Conservation (phyloP, 2,888 invertebrate species). For the Ophion ellenae region DNA sequence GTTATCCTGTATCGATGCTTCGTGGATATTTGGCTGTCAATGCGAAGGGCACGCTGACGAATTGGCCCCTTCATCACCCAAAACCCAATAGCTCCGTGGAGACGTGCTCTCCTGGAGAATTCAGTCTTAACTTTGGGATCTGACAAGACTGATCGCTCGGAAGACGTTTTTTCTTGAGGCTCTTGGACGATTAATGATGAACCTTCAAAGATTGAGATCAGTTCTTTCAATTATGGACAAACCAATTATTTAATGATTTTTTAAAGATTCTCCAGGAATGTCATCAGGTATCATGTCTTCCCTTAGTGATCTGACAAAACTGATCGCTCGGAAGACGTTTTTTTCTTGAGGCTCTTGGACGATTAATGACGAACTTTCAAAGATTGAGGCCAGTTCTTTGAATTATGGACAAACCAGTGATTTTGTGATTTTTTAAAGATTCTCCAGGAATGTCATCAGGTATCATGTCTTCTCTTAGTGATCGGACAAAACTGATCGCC, state of each 20-base stretch:
- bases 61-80: slow-evolving; percentile 48
- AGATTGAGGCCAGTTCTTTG: too few relatives aligned
- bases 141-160: not conserved
- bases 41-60: slow-evolving; percentile 36
- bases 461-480: not conserved
- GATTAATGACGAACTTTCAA: too few relatives aligned
- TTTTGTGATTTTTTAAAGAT: too few relatives aligned
- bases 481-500: not conserved
- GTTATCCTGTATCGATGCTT: slow-evolving; percentile 1
- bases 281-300: not conserved
- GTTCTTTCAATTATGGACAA: too few relatives aligned
- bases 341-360: too few relatives aligned
- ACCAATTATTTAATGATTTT: too few relatives aligned
- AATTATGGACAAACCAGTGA: too few relatives aligned
- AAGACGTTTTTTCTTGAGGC: not conserved
- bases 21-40: slow-evolving; percentile 40
- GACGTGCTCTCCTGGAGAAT: not conserved
- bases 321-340: not conserved
- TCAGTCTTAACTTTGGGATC: not conserved
- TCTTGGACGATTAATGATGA: too few relatives aligned
- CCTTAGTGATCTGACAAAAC: not conserved
- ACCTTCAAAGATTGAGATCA: too few relatives aligned
- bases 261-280: too few relatives aligned
- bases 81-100: slow-evolving; percentile 4
- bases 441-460: too few relatives aligned